These are phyloP conservation scores for Laodelphax striatellus DNA, from an alignment of 1,140 invertebrate genomes.

Conservation along the genomic window DNA sequence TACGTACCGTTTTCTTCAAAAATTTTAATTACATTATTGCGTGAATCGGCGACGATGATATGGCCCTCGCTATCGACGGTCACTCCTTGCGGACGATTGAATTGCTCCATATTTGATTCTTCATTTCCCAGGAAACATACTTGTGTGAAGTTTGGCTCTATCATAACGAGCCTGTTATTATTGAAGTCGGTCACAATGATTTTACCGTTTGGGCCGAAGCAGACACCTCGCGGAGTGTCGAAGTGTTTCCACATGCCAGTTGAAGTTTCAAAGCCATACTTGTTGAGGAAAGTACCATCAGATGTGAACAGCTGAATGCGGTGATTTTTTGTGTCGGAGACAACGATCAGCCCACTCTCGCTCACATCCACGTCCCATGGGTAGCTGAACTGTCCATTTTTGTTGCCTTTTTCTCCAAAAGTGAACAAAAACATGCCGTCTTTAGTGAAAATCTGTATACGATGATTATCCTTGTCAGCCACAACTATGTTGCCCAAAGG, in stretches of 20 bases:
- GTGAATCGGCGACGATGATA: slow-evolving; percentile 81
- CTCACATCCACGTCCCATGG: slow-evolving; percentile 93
- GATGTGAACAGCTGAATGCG: slow-evolving; percentile 75
- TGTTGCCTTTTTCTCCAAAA: slow-evolving; percentile 79
- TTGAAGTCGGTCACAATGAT: slow-evolving; percentile 90
- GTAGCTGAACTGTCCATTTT: slow-evolving; percentile 84
- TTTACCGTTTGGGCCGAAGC: slow-evolving; percentile 69
- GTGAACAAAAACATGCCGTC: slow-evolving; percentile 67
- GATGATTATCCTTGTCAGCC: slow-evolving; percentile 92
- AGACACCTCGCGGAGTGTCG: slow-evolving; percentile 82
- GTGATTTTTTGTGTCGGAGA: slow-evolving; percentile 89
- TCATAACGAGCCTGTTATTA: slow-evolving; percentile 75
- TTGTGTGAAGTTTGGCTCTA: slow-evolving; percentile 58
- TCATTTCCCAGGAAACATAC: slow-evolving; percentile 59
- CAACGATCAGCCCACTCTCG: slow-evolving; percentile 66
- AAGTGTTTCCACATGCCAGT: slow-evolving; percentile 58
- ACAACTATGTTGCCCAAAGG: slow-evolving; percentile 69
- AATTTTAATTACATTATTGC: slow-evolving; percentile 76
- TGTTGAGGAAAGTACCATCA: slow-evolving; percentile 72
- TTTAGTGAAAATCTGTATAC: slow-evolving; percentile 76
- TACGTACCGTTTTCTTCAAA: slow-evolving; percentile 30
- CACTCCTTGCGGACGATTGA: slow-evolving; percentile 80
- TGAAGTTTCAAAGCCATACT: slow-evolving; percentile 69
- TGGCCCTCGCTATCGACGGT: slow-evolving; percentile 76
- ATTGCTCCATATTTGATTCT: slow-evolving; percentile 56